Conservation (phyloP, 2,888 invertebrate species). For the Clanis bilineata region DNA sequence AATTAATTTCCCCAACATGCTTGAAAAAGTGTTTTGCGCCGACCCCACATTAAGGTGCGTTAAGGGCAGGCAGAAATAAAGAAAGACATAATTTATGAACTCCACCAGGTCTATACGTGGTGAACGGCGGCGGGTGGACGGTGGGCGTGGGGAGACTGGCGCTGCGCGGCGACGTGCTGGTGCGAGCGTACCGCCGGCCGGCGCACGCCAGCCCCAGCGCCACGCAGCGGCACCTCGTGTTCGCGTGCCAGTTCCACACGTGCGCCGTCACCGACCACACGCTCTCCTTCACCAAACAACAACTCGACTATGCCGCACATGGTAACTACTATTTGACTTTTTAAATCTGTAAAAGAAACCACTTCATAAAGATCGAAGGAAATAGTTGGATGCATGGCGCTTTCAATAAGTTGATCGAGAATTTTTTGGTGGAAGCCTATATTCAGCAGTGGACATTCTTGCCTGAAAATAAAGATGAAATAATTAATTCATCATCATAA, state of each 20-base stretch:
- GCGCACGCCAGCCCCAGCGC: slow-evolving; percentile 58
- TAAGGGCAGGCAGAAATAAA: background rate
- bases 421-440: too few species aligned
- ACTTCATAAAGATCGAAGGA: too few species aligned
- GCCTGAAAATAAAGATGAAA: too few species aligned
- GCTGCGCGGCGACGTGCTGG: slow-evolving; percentile 93
- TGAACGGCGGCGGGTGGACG: slow-evolving; percentile 86
- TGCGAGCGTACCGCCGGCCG: slow-evolving; percentile 93
- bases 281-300: slow-evolving; percentile 91
- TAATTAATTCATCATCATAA: too few species aligned
- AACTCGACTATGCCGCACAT: slow-evolving; percentile 92
- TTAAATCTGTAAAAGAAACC: background rate
- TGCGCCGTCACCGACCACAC: slow-evolving; percentile 94
- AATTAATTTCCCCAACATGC: too few species aligned
- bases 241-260: slow-evolving; percentile 96
- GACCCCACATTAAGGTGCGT: too few species aligned
- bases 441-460: too few species aligned
- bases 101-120: slow-evolving; percentile 85
- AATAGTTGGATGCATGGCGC: too few species aligned
- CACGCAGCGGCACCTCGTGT: slow-evolving; percentile 86
- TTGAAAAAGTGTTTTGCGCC: too few species aligned
- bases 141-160: slow-evolving; percentile 84
- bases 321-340: slow-evolving; percentile 72
- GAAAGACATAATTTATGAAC: background rate
- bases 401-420: too few species aligned